These are phyloP conservation scores for Caiman crocodilus DNA, from an alignment of 2,797 vertebrate genomes.

Conservation along the genomic window DNA sequence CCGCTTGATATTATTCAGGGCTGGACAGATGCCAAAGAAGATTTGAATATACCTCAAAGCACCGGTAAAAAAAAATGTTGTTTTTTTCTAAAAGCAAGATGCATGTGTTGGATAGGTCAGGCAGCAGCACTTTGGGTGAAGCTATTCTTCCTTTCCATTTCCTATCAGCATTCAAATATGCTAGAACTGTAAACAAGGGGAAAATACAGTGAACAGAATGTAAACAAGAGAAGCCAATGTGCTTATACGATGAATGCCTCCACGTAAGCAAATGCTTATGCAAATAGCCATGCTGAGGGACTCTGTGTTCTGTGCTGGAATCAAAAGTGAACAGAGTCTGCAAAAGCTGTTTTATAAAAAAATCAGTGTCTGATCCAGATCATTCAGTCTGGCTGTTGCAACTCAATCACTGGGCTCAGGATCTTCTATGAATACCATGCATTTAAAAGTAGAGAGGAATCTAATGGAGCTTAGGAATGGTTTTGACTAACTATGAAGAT, in stretches of 20 bases:
- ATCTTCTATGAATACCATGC: background rate
- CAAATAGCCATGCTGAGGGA: constrained; percentile 37
- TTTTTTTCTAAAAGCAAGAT: constrained; percentile 61
- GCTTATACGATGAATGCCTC: constrained; percentile 21
- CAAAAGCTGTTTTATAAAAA: constrained; percentile 40
- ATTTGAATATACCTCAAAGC: constrained; percentile 62
- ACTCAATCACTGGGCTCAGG: background rate
- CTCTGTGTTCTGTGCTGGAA: constrained; percentile 9
- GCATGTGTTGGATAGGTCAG: background rate
- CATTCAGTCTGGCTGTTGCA: constrained; percentile 28
- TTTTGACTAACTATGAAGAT: background rate
- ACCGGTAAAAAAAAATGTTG: constrained; percentile 41
- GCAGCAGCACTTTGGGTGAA: constrained; percentile 22
- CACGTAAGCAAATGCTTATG: constrained; percentile 48
- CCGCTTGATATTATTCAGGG: constrained; percentile 58
- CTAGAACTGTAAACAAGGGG: constrained; percentile 44
- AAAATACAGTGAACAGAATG: constrained; percentile 52
- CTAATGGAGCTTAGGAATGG: background rate
- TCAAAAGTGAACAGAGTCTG: constrained; percentile 16
- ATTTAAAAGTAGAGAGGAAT: constrained; percentile 4
- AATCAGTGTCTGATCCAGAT: constrained; percentile 35
- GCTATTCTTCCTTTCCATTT: constrained; percentile 50
- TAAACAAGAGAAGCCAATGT: constrained; percentile 45
- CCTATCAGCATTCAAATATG: constrained; percentile 35
- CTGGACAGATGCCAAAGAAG: constrained; percentile 62